Evolutionary conservation across 2,797 vertebrate genomes (phyloP).

Genomic region (Anguilla obscura): DNA sequence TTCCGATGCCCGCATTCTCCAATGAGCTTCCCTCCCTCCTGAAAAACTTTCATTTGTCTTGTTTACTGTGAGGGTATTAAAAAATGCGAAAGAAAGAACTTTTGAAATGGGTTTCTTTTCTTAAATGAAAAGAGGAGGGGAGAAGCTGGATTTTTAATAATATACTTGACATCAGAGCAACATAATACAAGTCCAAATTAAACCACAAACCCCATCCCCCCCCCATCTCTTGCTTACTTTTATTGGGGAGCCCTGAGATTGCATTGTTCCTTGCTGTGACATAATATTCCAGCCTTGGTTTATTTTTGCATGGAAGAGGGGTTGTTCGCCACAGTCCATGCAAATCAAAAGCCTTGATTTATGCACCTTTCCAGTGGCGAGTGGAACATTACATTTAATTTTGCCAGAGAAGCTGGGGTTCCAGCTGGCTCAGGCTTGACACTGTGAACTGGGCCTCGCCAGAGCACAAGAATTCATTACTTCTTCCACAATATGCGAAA

Average conservation of each 20-base stretch:
- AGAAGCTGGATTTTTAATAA: slow-evolving; percentile 86
- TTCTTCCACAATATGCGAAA: slow-evolving; percentile 92
- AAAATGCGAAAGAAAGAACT: slow-evolving; percentile 37
- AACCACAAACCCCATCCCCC: slow-evolving; percentile 52
- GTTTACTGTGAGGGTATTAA: slow-evolving; percentile 44
- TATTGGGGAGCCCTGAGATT: slow-evolving; percentile 84
- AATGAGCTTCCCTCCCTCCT: not conserved
- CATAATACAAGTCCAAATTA: slow-evolving; percentile 81
- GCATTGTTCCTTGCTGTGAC: slow-evolving; percentile 86
- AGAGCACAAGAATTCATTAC: slow-evolving; percentile 91
- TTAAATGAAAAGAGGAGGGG: slow-evolving; percentile 77
- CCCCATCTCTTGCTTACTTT: slow-evolving; percentile 75
- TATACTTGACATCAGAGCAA: slow-evolving; percentile 82
- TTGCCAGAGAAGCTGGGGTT: slow-evolving; percentile 80
- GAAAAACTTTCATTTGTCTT: slow-evolving; percentile 46
- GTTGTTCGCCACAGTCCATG: slow-evolving; percentile 85
- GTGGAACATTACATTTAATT: slow-evolving; percentile 99
- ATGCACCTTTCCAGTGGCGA: slow-evolving; percentile 85
- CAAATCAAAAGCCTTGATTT: slow-evolving; percentile 96
- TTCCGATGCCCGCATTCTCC: not conserved
- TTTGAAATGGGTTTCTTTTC: slow-evolving; percentile 48
- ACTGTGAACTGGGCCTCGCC: slow-evolving; percentile 81
- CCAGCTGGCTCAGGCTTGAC: slow-evolving; percentile 77
- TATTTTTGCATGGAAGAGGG: slow-evolving; percentile 82
- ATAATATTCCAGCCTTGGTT: slow-evolving; percentile 85